Conservation (phyloP, 2,797 vertebrate species). For the Sus cebifrons region DNA sequence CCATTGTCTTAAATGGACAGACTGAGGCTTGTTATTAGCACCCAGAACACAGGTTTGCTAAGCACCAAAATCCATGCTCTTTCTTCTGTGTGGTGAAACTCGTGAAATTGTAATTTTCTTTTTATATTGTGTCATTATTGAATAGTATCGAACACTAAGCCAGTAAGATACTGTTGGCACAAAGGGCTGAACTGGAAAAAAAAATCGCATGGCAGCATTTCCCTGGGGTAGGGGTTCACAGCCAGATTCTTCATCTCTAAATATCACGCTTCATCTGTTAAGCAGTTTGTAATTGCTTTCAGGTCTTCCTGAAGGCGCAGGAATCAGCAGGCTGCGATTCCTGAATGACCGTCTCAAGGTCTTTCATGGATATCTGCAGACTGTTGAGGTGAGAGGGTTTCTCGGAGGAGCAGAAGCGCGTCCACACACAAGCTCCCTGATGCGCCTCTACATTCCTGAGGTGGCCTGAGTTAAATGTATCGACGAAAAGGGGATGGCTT, state of each 20-base stretch:
- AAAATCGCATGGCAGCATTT: slow-evolving; percentile 30
- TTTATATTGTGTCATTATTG: slow-evolving; percentile 40
- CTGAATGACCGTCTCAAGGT: slow-evolving; percentile 80
- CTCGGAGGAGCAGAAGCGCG: slow-evolving; percentile 70
- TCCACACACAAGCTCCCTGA: slow-evolving; percentile 35
- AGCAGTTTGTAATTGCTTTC: slow-evolving; percentile 82
- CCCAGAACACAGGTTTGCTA: neutral
- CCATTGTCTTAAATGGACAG: neutral
- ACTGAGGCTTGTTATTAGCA: slow-evolving; percentile 16
- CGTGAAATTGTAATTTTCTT: slow-evolving; percentile 15
- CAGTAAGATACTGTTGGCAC: slow-evolving; percentile 51
- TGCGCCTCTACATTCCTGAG: slow-evolving; percentile 54
- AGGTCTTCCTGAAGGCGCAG: slow-evolving; percentile 59
- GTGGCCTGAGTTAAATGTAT: slow-evolving; percentile 66
- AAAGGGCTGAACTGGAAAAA: slow-evolving; percentile 58
- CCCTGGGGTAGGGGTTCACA: slow-evolving; percentile 71
- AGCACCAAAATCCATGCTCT: neutral
- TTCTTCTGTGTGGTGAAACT: neutral
- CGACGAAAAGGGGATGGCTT: slow-evolving; percentile 67
- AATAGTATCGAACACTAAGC: neutral
- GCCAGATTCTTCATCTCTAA: slow-evolving; percentile 72
- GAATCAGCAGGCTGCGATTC: slow-evolving; percentile 71
- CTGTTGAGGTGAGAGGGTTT: slow-evolving; percentile 45
- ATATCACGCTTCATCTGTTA: slow-evolving; percentile 77
- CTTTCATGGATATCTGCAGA: slow-evolving; percentile 74